Conservation (phyloP, 2,113 vertebrate species). For the Corydoras sp. region DNA sequence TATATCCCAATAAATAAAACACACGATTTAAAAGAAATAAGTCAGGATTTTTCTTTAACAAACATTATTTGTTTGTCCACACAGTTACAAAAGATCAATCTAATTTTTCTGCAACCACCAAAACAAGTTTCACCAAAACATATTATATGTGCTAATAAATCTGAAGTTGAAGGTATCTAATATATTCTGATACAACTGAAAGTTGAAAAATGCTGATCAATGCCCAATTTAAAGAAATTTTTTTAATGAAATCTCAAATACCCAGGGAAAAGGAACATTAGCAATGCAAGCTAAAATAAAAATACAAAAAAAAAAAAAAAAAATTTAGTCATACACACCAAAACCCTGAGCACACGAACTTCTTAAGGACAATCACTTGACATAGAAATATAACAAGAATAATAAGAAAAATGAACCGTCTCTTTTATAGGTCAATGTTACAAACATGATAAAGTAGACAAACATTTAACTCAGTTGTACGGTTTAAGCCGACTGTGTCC, state of each 20-base stretch:
- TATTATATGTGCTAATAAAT: slow-evolving; percentile 17
- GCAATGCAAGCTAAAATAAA: slow-evolving; percentile 15
- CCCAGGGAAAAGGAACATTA: neutral
- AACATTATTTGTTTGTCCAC: too few species aligned
- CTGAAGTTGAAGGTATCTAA: slow-evolving; percentile 26
- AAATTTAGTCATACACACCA: slow-evolving; percentile 21
- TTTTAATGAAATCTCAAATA: slow-evolving; percentile 17
- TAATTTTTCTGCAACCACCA: too few species aligned
- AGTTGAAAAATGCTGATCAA: slow-evolving; percentile 2
- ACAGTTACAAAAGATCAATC: too few species aligned
- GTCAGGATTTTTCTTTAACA: too few species aligned
- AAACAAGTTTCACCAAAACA: too few species aligned
- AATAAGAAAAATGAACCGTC: neutral
- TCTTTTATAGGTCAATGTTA: slow-evolving; percentile 18
- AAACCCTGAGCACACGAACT: slow-evolving; percentile 28
- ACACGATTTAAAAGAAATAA: too few species aligned
- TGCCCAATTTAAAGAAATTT: slow-evolving; percentile 53
- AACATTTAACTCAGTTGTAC: neutral
- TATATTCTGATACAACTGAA: too few species aligned
- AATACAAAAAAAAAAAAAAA: slow-evolving; percentile 13
- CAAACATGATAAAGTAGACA: neutral
- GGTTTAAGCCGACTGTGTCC: neutral
- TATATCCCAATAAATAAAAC: too few species aligned
- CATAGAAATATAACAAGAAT: slow-evolving; percentile 27
- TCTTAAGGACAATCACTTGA: slow-evolving; percentile 30